Evolutionary conservation across 1,140 invertebrate genomes (phyloP).

Genomic region (Battus philenor): DNA sequence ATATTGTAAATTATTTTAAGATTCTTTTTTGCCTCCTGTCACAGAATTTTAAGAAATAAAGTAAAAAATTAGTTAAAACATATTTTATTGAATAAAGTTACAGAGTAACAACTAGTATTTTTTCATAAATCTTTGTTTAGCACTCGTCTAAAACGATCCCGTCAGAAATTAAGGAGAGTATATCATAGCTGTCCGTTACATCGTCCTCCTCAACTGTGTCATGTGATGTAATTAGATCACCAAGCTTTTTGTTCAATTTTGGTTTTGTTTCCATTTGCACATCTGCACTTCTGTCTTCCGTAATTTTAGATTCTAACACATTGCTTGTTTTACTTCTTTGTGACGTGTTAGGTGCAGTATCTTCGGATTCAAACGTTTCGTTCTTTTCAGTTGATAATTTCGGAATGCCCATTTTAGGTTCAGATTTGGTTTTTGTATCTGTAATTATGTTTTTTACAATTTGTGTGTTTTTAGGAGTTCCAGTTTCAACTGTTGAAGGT

Average conservation of each 20-base stretch:
- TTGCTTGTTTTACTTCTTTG: neutral
- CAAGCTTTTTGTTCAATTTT: constrained; percentile 8
- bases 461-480: neutral
- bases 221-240: constrained; percentile 19
- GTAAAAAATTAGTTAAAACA: too few relatives aligned
- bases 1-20: too few relatives aligned
- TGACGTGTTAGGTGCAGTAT: neutral
- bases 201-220: constrained; percentile 34
- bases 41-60: too few relatives aligned
- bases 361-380: neutral
- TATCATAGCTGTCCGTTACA: constrained; percentile 50
- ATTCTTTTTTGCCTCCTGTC: too few relatives aligned
- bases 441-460: neutral
- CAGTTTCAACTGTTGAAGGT: neutral
- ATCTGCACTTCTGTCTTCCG: neutral
- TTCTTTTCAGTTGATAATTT: neutral
- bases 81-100: too few relatives aligned
- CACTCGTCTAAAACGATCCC: constrained; percentile 59
- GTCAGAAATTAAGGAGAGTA: constrained; percentile 46
- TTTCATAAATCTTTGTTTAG: constrained; percentile 2
- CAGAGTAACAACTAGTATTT: neutral
- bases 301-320: neutral
- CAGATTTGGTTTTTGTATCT: neutral
- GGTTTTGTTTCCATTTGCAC: neutral
- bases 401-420: neutral